A percentile compares a stretch with the other conserved stretches of the same genome.
These are phyloP conservation scores for Drosophila suboccidentalis DNA, from an alignment of 2,888 invertebrate genomes.

Conservation along the genomic window DNA sequence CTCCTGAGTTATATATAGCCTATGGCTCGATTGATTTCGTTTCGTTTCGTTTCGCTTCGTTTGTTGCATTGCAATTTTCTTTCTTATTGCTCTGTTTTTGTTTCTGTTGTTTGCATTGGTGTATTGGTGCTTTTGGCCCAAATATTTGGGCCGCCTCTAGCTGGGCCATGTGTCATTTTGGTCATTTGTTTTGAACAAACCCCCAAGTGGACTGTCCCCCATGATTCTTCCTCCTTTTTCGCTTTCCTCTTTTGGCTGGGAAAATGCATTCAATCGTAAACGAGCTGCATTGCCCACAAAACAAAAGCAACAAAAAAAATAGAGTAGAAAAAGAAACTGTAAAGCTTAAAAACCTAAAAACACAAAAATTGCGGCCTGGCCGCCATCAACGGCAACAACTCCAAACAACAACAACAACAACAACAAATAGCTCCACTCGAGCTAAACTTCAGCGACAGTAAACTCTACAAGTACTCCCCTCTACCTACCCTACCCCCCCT, in stretches of 20 bases:
- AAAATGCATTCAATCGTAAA: conserved; percentile 73
- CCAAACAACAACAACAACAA: conserved; percentile 29
- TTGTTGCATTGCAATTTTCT: conserved; percentile 26
- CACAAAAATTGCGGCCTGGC: conserved; percentile 76
- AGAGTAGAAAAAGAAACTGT: conserved; percentile 20
- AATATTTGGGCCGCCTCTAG: conserved; percentile 50
- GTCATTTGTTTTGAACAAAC: conserved; percentile 73
- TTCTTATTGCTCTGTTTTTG: neutral
- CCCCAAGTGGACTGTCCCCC: conserved; percentile 47
- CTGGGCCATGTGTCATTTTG: conserved; percentile 73
- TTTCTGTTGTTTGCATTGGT: conserved; percentile 31
- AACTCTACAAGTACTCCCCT: conserved; percentile 40
- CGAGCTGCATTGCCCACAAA: conserved; percentile 72
- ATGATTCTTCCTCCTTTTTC: neutral
- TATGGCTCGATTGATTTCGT: conserved; percentile 21
- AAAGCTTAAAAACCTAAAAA: conserved; percentile 76
- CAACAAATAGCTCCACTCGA: conserved; percentile 60
- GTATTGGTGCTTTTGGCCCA: conserved; percentile 53
- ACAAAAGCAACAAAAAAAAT: conserved; percentile 50
- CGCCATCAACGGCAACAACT: conserved; percentile 67
- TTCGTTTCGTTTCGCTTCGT: conserved; percentile 17
- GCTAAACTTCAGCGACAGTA: conserved; percentile 73
- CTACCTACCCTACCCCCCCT: neutral
- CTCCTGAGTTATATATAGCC: conserved; percentile 42
- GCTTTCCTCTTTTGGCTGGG: neutral